Base-by-base conservation (phyloP, 2,888 invertebrate species). In the Synanthedon myopaeformis region DNA sequence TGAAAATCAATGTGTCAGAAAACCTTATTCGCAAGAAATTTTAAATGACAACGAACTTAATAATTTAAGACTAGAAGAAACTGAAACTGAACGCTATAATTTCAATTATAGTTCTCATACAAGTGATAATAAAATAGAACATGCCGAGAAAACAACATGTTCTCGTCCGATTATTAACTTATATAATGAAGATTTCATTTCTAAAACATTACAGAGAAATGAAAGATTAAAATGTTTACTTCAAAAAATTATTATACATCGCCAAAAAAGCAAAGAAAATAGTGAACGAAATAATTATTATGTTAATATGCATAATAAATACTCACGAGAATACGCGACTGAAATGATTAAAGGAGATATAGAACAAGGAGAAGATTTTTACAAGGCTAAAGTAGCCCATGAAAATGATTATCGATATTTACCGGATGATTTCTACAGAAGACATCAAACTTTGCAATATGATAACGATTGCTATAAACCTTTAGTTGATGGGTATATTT, bases 241-340 rank as follows among this genome's bases (percentile, higher is more conserved):
- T 0, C 69, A 62, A 51, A 73, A 70, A 55, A 55, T 84, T 45
- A 61, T 70, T 10, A 53, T 64, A 45, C 66, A 63, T 3, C 66
- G 79, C 58, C 68, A 74, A 56, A 72, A 56, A 54, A 76, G 80
- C 55, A 79, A 74, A 59, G 65, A 76, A 52, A 66, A 61, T 50
- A 71, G 75, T 54, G 59, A 65, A 1, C 81, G 79, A 77, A 76
- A 79, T 57, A 79, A 76, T 53, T 81, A 75, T 51, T 81, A 75
- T 51, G 76, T 85, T n/a, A 76, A 72, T 42, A 62, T 82, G 42
- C 77, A 74, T 57, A 74, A 66, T 54, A 82, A 72, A 60, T 74
- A 80, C 52, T 54, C 12, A 49, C 17, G 53, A 5, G 56, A 58
- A 58, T 52, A 55, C 57, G 28, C 52, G 8, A 3, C 17, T 13